Conservation (phyloP, 2,113 vertebrate species). For the Pluvianellus socialis region DNA sequence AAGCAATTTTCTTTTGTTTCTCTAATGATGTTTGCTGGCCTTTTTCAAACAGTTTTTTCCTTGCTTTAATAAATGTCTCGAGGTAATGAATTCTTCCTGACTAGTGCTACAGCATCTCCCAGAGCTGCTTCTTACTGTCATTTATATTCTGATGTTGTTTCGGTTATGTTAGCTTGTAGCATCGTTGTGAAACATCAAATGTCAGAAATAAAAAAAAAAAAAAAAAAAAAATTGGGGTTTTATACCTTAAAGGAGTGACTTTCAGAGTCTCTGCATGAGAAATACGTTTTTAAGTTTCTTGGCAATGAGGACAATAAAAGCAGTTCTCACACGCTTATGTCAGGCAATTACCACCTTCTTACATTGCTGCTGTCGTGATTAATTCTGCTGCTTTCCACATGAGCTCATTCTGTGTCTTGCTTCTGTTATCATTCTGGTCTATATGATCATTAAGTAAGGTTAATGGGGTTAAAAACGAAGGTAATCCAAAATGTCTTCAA, state of each 20-base stretch:
- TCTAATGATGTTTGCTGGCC: constrained; percentile 32
- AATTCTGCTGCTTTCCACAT: constrained; percentile 26
- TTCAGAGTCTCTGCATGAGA: not conserved
- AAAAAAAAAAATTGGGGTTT: not conserved
- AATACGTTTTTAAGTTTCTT: not conserved
- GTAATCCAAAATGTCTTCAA: not conserved
- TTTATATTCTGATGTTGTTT: constrained; percentile 49
- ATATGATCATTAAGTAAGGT: not conserved
- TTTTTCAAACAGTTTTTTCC: constrained; percentile 20
- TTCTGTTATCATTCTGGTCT: not conserved
- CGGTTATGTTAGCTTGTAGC: constrained; percentile 2
- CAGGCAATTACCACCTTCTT: not conserved
- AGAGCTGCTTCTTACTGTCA: constrained; percentile 22
- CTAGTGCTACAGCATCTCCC: constrained; percentile 17
- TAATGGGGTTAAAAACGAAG: constrained; percentile 44
- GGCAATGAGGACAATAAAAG: constrained; percentile 13
- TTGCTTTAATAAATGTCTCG: constrained; percentile 32
- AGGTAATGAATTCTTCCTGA: constrained; percentile 27
- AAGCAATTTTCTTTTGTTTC: constrained; percentile 18
- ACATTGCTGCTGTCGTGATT: not conserved
- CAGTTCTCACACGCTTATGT: not conserved
- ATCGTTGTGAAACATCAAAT: not conserved
- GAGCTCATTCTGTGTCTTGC: not conserved
- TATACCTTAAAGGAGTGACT: constrained; percentile 14
- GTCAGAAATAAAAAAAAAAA: not conserved